phyloP scores from a whole-genome alignment of 2,888 invertebrate species.

The Biston stratarius region DNA sequence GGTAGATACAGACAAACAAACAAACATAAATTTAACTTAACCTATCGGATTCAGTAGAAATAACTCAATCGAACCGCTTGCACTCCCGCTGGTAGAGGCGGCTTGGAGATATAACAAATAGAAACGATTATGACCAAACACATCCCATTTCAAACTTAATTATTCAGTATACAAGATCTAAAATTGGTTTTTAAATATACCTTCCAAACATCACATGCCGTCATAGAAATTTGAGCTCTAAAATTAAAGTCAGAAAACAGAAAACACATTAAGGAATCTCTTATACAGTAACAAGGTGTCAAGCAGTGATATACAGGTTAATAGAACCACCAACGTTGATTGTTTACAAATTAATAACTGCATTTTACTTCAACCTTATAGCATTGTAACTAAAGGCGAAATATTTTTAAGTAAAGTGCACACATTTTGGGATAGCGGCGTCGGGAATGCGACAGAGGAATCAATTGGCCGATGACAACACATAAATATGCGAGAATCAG shows the following conservation, averaged over 20 bases:
- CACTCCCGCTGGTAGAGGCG: conserved; percentile 65
- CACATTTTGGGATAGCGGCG: conserved; percentile 44
- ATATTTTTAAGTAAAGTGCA: conserved; percentile 29
- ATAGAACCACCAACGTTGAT: conserved; percentile 68
- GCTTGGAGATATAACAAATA: conserved; percentile 53
- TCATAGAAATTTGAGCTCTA: conserved; percentile 27
- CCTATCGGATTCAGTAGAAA: conserved; percentile 67
- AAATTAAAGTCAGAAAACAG: neutral
- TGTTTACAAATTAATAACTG: conserved; percentile 44
- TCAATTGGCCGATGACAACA: conserved; percentile 67
- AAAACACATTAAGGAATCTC: conserved; percentile 26
- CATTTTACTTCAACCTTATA: conserved; percentile 43
- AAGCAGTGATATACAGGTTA: conserved; percentile 74
- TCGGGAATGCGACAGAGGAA: conserved; percentile 51
- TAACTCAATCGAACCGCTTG: conserved; percentile 71
- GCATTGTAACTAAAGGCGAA: conserved; percentile 36
- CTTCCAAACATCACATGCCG: neutral
- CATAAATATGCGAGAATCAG: conserved; percentile 56
- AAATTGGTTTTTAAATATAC: neutral
- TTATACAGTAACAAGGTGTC: conserved; percentile 65
- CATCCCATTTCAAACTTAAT: conserved; percentile 36
- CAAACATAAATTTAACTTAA: conserved; percentile 53
- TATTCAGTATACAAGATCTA: rapidly evolving
- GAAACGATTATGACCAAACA: conserved; percentile 28
- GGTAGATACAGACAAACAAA: conserved; percentile 64